A percentile compares a stretch with the other conserved stretches of the same genome.
Conservation (phyloP, 2,888 invertebrate genomes). For the Aphodius granarius region DNA sequence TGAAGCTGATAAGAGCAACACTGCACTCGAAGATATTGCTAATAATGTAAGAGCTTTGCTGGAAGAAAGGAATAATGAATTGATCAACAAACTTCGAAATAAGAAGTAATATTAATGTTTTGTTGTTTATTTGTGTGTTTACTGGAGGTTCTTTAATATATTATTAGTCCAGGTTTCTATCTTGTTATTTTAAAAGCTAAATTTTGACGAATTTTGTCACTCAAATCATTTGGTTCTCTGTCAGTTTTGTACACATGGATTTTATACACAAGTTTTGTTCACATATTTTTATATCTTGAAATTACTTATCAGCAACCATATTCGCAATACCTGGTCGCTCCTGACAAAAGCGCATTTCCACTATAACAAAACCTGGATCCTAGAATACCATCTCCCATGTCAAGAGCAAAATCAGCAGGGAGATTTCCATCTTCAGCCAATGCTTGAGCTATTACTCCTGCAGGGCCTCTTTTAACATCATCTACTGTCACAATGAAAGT, state of each 20-base stretch:
- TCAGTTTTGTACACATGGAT: too few species aligned
- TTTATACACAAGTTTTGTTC: too few species aligned
- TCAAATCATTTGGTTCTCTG: too few species aligned
- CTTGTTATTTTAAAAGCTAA: too few species aligned
- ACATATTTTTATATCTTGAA: conserved; percentile 56
- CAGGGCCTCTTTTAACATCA: conserved; percentile 85
- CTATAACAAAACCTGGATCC: conserved; percentile 87
- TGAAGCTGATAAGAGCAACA: conserved; percentile 22
- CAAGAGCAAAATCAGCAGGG: conserved; percentile 97
- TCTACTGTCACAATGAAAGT: conserved; percentile 68
- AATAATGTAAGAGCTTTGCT: conserved; percentile 26
- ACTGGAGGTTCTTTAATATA: background rate
- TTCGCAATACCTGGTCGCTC: conserved; percentile 97
- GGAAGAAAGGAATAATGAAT: conserved; percentile 24
- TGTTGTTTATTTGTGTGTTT: background rate
- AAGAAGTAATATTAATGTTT: conserved; percentile 21
- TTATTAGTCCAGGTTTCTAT: too few species aligned
- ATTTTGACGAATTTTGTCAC: too few species aligned
- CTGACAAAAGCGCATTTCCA: conserved; percentile 97
- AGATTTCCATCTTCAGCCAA: conserved; percentile 81
- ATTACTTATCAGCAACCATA: conserved; percentile 84
- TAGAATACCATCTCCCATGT: conserved; percentile 69
- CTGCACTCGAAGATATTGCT: conserved; percentile 20
- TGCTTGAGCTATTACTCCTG: conserved; percentile 97
- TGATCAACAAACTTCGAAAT: conserved; percentile 23